Conservation (phyloP, 2,797 vertebrate species). For the Pangasius mekongensis region DNA sequence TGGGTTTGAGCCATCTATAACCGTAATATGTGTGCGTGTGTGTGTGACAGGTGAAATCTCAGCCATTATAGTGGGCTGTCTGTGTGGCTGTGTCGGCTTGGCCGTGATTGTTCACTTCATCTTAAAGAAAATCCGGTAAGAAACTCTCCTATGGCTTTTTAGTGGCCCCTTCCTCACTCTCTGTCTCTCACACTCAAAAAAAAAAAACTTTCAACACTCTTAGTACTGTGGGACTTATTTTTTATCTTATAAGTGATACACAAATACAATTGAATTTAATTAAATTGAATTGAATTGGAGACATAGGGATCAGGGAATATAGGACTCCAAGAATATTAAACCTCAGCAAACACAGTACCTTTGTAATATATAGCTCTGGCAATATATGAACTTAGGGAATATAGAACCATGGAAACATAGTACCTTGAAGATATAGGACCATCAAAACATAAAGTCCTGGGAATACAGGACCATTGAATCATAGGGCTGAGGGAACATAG, state of each 20-base stretch:
- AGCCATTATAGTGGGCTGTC: constrained; percentile 75
- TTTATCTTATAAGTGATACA: background rate
- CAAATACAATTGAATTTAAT: background rate
- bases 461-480: background rate
- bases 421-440: background rate
- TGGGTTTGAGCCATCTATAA: background rate
- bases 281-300: background rate
- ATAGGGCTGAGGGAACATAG: too few relatives aligned
- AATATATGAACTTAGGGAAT: background rate
- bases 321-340: background rate
- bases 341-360: background rate
- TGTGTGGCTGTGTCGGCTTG: constrained; percentile 79
- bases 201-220: background rate
- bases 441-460: background rate
- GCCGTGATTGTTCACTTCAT: constrained; percentile 75
- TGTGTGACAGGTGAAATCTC: constrained; percentile 74
- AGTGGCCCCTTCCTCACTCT: background rate
- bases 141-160: background rate
- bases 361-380: background rate
- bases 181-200: background rate
- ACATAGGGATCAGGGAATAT: background rate
- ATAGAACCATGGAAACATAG: background rate
- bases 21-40: background rate
- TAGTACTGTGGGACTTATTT: background rate
- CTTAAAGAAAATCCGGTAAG: constrained; percentile 78